A percentile compares a stretch with the other conserved stretches of the same genome.
These are phyloP conservation scores for Phrynocephalus guinanensis DNA, from an alignment of 2,797 vertebrate species.

Conservation along the genomic window DNA sequence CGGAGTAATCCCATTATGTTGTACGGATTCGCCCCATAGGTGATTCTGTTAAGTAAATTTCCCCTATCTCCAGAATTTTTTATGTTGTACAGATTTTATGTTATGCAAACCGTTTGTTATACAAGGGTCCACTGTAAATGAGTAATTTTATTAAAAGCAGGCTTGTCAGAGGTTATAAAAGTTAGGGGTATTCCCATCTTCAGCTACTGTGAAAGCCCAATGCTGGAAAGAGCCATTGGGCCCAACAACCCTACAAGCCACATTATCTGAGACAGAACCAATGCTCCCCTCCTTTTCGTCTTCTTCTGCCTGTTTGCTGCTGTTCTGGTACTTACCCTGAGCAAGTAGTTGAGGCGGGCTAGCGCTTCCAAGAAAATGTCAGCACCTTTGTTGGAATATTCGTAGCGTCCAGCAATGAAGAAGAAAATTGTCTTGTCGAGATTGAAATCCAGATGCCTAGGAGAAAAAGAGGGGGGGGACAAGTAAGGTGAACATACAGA, in stretches of 20 bases:
- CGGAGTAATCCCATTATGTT: too few species aligned
- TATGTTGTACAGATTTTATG: too few species aligned
- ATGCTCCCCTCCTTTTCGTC: not conserved
- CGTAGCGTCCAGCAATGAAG: constrained; percentile 93
- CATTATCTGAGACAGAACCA: not conserved
- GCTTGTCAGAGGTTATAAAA: not conserved
- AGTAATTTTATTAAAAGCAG: not conserved
- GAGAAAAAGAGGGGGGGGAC: not conserved
- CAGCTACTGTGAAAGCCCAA: not conserved
- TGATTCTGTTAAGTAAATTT: too few species aligned
- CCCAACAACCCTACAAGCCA: not conserved
- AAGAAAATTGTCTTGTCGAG: constrained; percentile 94
- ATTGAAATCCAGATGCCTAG: constrained; percentile 91
- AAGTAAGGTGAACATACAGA: not conserved
- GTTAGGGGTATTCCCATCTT: too few species aligned
- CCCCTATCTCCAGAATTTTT: too few species aligned
- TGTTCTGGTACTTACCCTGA: constrained; percentile 77
- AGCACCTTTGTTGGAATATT: constrained; percentile 94
- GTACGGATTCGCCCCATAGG: too few species aligned
- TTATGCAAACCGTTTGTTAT: too few species aligned
- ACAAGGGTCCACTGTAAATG: not conserved
- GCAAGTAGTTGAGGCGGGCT: constrained; percentile 92
- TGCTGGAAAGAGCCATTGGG: not conserved
- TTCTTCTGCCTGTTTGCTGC: not conserved
- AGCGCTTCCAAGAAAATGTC: constrained; percentile 92